phyloP scores from a whole-genome alignment of 2,113 vertebrate genomes.

The Smithornis capensis region DNA sequence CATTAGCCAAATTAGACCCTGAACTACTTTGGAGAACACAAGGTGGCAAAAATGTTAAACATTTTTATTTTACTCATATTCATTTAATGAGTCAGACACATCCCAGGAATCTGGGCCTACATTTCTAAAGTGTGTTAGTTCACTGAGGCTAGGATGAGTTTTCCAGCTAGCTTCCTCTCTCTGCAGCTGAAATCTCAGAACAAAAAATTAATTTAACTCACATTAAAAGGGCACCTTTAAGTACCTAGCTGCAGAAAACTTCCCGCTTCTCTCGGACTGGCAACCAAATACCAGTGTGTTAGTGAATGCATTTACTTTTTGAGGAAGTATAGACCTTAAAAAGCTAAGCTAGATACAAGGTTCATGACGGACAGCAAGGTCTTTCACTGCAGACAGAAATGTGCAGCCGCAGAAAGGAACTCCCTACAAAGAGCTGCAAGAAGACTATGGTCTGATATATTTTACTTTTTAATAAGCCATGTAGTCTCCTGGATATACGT shows the following conservation, averaged over 20 bases:
- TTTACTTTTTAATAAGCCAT: background rate
- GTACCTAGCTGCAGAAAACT: background rate
- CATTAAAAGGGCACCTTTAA: background rate
- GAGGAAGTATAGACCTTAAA: constrained; percentile 6
- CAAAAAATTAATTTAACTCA: constrained; percentile 1
- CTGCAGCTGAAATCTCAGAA: background rate
- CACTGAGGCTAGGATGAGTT: background rate
- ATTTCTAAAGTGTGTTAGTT: background rate
- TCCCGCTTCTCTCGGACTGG: background rate
- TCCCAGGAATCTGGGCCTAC: background rate
- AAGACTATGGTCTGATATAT: background rate
- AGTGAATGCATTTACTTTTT: background rate
- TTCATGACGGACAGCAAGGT: background rate
- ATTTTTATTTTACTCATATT: background rate
- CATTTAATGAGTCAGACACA: background rate
- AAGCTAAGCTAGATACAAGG: background rate
- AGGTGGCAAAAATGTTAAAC: background rate
- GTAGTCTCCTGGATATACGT: background rate
- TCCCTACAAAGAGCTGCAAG: background rate
- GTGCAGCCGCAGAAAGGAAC: background rate
- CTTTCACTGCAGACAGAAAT: background rate
- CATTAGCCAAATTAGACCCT: background rate
- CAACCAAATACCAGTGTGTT: background rate
- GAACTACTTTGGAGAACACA: background rate
- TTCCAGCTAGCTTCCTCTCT: background rate